These are phyloP conservation scores for Zeuzera pyrina DNA, from an alignment of 2,888 invertebrate genomes.

Conservation along the genomic window DNA sequence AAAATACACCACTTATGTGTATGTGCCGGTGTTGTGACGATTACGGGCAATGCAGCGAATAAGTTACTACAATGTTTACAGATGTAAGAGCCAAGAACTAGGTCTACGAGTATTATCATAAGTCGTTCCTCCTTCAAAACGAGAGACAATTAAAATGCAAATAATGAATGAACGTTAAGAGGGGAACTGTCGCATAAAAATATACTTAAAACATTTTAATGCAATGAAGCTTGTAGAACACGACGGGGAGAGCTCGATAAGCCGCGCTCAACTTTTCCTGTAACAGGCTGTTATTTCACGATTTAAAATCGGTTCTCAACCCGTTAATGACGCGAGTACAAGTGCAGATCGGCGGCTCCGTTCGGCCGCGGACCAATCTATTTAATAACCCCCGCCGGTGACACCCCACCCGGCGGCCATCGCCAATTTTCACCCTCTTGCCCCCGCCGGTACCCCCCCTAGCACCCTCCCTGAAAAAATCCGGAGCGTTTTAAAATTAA, in stretches of 20 bases:
- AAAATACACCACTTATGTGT: slow-evolving; percentile 56
- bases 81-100: too few relatives aligned
- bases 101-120: too few relatives aligned
- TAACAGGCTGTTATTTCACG: slow-evolving; percentile 72
- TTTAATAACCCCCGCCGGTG: slow-evolving; percentile 73
- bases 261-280: slow-evolving; percentile 69
- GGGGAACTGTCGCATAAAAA: slow-evolving; percentile 18
- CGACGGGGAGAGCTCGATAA: slow-evolving; percentile 54
- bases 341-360: slow-evolving; percentile 72
- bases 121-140: neutral
- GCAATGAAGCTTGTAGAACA: slow-evolving; percentile 63
- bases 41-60: slow-evolving; percentile 4
- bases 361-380: slow-evolving; percentile 75
- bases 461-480: slow-evolving; percentile 73
- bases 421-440: slow-evolving; percentile 67
- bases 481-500: slow-evolving; percentile 75
- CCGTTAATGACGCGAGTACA: slow-evolving; percentile 74
- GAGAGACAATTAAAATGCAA: slow-evolving; percentile 17
- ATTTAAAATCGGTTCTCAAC: slow-evolving; percentile 72
- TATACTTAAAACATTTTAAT: slow-evolving; percentile 40
- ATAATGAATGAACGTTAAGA: slow-evolving; percentile 17
- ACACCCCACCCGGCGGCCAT: slow-evolving; percentile 72
- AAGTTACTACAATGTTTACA: too few relatives aligned
- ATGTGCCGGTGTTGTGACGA: slow-evolving; percentile 24
- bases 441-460: slow-evolving; percentile 47